Percentiles rank a stretch among this genome's conserved stretches.
These are phyloP conservation scores for Potamilus streckersoni DNA, from an alignment of 1,140 invertebrate species.

Conservation along the genomic window DNA sequence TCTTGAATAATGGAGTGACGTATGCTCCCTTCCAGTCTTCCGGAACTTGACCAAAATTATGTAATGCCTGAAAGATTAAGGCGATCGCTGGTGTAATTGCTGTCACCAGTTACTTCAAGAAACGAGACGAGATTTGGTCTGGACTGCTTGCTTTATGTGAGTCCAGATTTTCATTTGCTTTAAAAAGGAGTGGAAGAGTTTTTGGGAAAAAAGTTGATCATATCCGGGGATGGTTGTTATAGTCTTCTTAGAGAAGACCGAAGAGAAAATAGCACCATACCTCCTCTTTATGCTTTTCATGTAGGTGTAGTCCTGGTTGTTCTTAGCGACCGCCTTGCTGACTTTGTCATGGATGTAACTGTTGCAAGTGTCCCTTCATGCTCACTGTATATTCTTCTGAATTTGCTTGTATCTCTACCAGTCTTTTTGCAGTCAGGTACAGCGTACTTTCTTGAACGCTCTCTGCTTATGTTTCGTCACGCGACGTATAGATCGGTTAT, in stretches of 20 bases:
- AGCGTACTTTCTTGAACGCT: neutral
- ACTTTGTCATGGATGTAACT: slow-evolving; percentile 1
- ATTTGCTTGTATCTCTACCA: slow-evolving; percentile 7
- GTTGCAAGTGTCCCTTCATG: neutral
- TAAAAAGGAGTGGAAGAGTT: no score
- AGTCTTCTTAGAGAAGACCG: no score
- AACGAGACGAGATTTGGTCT: slow-evolving; percentile 4
- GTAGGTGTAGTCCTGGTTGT: neutral
- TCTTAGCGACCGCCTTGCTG: neutral
- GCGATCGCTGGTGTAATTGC: slow-evolving; percentile 1
- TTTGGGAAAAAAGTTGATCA: no score
- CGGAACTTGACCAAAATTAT: slow-evolving; percentile 9
- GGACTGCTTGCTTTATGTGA: slow-evolving; percentile 3
- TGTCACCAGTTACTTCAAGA: neutral
- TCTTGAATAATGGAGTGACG: slow-evolving; percentile 16
- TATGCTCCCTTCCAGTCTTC: slow-evolving; percentile 11
- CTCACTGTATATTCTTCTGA: neutral
- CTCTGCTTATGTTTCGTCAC: slow-evolving; percentile 2
- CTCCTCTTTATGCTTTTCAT: neutral
- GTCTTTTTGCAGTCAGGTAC: neutral
- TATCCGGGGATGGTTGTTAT: no score
- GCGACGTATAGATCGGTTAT: neutral
- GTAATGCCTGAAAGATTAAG: slow-evolving; percentile 7
- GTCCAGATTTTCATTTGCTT: no score
- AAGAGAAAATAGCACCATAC: no score